Conservation (phyloP, 2,888 invertebrate species). For the Pimpla rufipes region DNA sequence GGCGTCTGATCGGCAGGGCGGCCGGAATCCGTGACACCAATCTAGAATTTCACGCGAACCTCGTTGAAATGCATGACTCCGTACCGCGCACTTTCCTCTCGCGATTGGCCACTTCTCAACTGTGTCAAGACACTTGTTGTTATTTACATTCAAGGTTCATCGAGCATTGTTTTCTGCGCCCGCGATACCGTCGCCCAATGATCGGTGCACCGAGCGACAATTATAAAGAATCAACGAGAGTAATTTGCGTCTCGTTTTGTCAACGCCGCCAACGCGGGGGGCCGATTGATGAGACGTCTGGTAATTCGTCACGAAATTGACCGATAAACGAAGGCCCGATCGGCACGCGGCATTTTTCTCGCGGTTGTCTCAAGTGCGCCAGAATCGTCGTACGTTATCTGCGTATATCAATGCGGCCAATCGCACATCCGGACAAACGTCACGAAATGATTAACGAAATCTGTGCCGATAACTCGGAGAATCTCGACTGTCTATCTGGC, state of each 20-base stretch:
- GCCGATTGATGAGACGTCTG: neutral
- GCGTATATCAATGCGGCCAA: neutral
- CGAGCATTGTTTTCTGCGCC: neutral
- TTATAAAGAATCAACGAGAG: neutral
- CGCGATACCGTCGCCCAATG: no score
- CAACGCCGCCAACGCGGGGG: neutral
- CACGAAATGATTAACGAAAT: slow-evolving; percentile 13
- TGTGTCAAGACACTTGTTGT: neutral
- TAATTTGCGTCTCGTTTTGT: slow-evolving; percentile 31
- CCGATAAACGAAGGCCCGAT: neutral
- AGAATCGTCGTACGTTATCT: neutral
- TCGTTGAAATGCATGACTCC: neutral
- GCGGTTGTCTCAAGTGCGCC: neutral
- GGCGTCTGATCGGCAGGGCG: neutral
- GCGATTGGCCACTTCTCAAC: neutral
- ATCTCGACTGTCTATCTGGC: neutral
- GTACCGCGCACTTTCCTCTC: neutral
- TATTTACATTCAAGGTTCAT: slow-evolving; percentile 7
- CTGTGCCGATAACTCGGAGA: neutral
- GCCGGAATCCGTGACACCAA: slow-evolving; percentile 5
- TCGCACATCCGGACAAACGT: neutral
- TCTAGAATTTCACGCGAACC: slow-evolving; percentile 27
- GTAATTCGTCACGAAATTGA: neutral
- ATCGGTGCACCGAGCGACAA: no score
- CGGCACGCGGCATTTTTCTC: neutral